Evolutionary conservation across 2,888 invertebrate genomes (phyloP).

Genomic region (Folsomia manolachei): DNA sequence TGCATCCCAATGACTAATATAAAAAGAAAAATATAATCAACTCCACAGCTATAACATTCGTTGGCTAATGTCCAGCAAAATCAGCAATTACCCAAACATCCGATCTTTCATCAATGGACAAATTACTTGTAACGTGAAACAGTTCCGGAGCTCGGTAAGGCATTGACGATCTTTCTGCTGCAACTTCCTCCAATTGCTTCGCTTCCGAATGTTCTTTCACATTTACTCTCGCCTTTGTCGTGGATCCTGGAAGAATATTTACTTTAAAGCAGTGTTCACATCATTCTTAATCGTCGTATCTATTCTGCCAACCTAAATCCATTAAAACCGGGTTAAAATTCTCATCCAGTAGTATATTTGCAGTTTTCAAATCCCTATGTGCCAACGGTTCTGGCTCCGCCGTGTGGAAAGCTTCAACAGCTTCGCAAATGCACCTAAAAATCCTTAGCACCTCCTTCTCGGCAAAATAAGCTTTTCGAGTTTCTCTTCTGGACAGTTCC

Average conservation of each 20-base stretch:
- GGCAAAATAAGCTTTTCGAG: slow-evolving; percentile 62
- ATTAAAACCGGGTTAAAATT: slow-evolving; percentile 70
- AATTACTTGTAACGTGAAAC: slow-evolving; percentile 77
- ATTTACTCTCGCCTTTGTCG: slow-evolving; percentile 55
- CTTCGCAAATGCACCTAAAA: slow-evolving; percentile 72
- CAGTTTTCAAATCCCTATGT: slow-evolving; percentile 81
- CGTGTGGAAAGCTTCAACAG: slow-evolving; percentile 70
- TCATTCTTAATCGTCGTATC: neutral
- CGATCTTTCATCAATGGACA: slow-evolving; percentile 75
- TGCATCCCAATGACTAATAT: slow-evolving; percentile 74
- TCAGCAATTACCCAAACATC: slow-evolving; percentile 78
- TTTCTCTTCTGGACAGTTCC: slow-evolving; percentile 63
- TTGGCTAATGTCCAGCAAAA: too few species aligned
- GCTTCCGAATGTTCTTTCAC: slow-evolving; percentile 67
- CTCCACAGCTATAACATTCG: too few species aligned
- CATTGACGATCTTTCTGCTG: slow-evolving; percentile 74
- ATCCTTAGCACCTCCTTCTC: slow-evolving; percentile 66
- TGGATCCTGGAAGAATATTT: slow-evolving; percentile 50
- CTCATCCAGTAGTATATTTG: slow-evolving; percentile 74
- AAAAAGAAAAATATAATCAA: neutral
- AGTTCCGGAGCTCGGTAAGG: slow-evolving; percentile 84
- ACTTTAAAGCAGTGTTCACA: neutral
- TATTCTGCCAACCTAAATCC: slow-evolving; percentile 68
- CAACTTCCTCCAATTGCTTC: slow-evolving; percentile 70
- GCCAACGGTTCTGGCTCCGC: slow-evolving; percentile 70